A percentile compares a stretch with the other conserved stretches of the same genome.
These are phyloP conservation scores for Hanleya hanleyi DNA, from an alignment of 2,888 invertebrate genomes.

Conservation along the genomic window DNA sequence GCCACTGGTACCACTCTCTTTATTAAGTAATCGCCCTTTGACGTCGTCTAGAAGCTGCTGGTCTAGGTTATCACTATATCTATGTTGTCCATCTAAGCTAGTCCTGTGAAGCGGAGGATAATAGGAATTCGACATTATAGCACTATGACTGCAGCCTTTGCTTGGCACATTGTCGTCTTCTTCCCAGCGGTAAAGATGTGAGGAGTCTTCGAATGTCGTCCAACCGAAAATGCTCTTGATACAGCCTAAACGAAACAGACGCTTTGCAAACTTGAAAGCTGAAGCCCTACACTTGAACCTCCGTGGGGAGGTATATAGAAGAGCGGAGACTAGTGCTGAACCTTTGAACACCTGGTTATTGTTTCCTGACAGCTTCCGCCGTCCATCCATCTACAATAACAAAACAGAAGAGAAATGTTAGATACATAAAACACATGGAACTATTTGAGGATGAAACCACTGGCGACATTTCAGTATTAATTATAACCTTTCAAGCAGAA, in stretches of 20 bases:
- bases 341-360: conserved; percentile 61
- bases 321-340: conserved; percentile 62
- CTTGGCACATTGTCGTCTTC: conserved; percentile 40
- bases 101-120: background rate
- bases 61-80: conserved; percentile 16
- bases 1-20: background rate
- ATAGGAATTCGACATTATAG: background rate
- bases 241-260: conserved; percentile 61
- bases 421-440: too few relatives aligned
- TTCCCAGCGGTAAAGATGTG: conserved; percentile 62
- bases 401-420: background rate
- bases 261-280: conserved; percentile 60
- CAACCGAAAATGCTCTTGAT: conserved; percentile 61
- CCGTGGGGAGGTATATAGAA: conserved; percentile 57
- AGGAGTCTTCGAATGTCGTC: conserved; percentile 64
- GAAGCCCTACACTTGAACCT: conserved; percentile 55
- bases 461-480: too few relatives aligned
- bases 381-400: background rate
- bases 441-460: too few relatives aligned
- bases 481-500: too few relatives aligned
- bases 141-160: background rate
- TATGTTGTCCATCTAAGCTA: background rate
- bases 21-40: conserved; percentile 35
- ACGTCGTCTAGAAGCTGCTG: conserved; percentile 36
- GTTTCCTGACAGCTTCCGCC: background rate